phyloP scores from a whole-genome alignment of 2,797 vertebrate genomes.

The Hydrophis major region DNA sequence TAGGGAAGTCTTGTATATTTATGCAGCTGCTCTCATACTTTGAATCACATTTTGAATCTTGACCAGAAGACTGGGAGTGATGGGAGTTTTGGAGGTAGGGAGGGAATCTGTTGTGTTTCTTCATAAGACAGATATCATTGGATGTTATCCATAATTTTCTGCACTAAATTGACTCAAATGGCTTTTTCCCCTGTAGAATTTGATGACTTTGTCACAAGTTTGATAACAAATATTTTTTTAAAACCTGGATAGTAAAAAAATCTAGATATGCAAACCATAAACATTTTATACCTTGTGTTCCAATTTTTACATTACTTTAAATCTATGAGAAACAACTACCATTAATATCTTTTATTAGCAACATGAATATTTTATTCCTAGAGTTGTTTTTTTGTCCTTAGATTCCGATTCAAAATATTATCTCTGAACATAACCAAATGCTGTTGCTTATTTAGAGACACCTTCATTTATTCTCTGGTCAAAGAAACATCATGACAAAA shows the following conservation, averaged over 20 bases:
- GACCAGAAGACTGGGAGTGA: background rate
- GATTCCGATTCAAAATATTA: background rate
- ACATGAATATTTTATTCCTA: background rate
- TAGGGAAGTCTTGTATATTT: background rate
- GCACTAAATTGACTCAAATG: background rate
- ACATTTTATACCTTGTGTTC: background rate
- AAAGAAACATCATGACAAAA: constrained; percentile 1
- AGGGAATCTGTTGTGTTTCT: background rate
- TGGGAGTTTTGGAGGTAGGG: background rate
- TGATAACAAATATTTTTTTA: background rate
- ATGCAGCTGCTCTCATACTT: background rate
- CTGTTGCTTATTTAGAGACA: background rate
- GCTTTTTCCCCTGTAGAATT: background rate
- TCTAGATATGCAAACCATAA: background rate
- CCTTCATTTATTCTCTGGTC: background rate
- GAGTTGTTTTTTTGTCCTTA: background rate
- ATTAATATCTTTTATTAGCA: background rate
- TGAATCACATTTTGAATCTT: background rate
- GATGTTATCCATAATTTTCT: background rate
- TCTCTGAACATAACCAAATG: background rate
- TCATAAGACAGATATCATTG: background rate
- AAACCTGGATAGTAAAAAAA: background rate
- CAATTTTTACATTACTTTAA: background rate
- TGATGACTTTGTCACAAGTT: background rate
- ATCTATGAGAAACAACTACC: background rate